Conservation (phyloP, 2,113 vertebrate species). For the Etheostoma spectabile region DNA sequence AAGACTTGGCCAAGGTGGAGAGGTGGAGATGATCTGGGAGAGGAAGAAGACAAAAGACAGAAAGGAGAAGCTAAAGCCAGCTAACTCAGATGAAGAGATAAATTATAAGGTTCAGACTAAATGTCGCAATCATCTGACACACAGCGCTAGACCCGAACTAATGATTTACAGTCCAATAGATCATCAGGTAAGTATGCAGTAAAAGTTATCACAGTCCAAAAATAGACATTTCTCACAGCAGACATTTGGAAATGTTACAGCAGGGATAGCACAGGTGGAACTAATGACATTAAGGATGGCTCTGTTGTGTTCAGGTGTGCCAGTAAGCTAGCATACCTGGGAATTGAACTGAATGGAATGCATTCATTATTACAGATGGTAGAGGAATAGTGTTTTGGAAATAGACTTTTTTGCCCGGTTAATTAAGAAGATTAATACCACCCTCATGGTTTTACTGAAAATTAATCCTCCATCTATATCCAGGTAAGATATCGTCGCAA, state of each 20-base stretch:
- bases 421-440: not conserved
- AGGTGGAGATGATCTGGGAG: not conserved
- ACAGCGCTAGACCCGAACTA: not conserved
- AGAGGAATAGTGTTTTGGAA: not conserved
- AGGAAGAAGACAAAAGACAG: conserved; percentile 20
- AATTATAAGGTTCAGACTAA: not conserved
- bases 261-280: not conserved
- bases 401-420: not conserved
- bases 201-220: not conserved
- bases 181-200: conserved; percentile 1
- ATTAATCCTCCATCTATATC: too few species aligned
- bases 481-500: too few species aligned
- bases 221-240: conserved; percentile 1
- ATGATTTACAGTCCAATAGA: not conserved
- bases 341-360: not conserved
- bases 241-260: not conserved
- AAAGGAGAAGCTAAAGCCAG: not conserved
- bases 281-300: not conserved
- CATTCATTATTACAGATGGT: not conserved
- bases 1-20: conserved; percentile 7
- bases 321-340: not conserved
- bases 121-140: not conserved
- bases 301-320: not conserved
- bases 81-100: not conserved
- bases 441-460: not conserved